phyloP scores from a whole-genome alignment of 1,140 invertebrate species.

The Drosophila ercepeae region DNA sequence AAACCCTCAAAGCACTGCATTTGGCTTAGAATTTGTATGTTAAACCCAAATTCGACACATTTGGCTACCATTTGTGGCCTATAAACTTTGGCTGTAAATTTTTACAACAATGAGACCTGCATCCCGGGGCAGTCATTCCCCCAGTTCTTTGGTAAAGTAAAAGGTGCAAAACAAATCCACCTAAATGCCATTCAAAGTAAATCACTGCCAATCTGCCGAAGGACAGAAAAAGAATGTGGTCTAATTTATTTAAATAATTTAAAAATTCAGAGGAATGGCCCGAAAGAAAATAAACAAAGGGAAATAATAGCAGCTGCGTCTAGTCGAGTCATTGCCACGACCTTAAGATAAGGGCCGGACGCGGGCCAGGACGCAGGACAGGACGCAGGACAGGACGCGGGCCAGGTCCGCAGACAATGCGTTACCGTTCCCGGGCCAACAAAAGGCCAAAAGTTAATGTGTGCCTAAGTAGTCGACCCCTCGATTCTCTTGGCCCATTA shows the following conservation, averaged over 20 bases:
- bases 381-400: background rate
- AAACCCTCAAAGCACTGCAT: constrained; percentile 12
- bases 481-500: constrained; percentile 53
- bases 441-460: constrained; percentile 82
- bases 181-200: constrained; percentile 74
- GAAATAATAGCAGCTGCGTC: constrained; percentile 71
- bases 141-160: background rate
- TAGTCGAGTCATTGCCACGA: constrained; percentile 62
- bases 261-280: constrained; percentile 34
- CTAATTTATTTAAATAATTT: constrained; percentile 82
- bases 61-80: constrained; percentile 60
- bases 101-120: constrained; percentile 70
- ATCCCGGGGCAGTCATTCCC: constrained; percentile 41
- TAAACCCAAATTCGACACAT: constrained; percentile 23
- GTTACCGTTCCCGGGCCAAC: constrained; percentile 42
- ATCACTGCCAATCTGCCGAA: constrained; percentile 66
- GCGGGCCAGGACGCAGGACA: background rate
- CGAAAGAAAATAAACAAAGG: constrained; percentile 37
- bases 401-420: constrained; percentile 60
- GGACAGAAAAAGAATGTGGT: constrained; percentile 41
- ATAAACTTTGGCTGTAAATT: constrained; percentile 72
- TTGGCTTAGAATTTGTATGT: constrained; percentile 35
- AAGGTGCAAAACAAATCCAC: constrained; percentile 44
- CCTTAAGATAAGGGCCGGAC: constrained; percentile 56
- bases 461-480: constrained; percentile 66